Evolutionary conservation across 2,797 vertebrate species (phyloP), one percentile per base, ranked within the genome.

Genomic region (Emydoidea blandingii): DNA sequence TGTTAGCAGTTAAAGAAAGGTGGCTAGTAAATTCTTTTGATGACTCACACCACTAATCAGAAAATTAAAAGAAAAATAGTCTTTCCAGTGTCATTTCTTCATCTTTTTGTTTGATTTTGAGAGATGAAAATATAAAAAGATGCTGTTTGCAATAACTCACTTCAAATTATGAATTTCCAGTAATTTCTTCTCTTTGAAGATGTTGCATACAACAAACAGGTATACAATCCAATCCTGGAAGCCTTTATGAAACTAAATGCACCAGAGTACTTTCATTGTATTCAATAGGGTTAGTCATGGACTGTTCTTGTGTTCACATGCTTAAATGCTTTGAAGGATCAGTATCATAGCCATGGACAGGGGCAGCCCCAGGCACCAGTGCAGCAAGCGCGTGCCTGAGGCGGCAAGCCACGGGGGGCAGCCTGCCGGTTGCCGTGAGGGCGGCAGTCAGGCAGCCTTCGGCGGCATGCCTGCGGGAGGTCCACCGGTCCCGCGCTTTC

Each of bases 271-370:
- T 47, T 86, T 85, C 59, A 76, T 56, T 92, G 83, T 94, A 79
- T 94, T 93, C 62, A 90, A 5, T 81, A 50, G 88, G 95, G 92
- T 94, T 93, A 94, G 91, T 91, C 41, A 87, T 92, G 34, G 34
- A 85, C 91, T 95, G 86, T 90, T 95, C 92, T 87, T 94, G 79
- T 89, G 91, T 95, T 97, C 93, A 87, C 92, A 83, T 76, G 44
- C 92, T 95, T 91, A 94, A 90, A 94, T 50, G 82, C 91, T 96
- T 95, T 85, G 83, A 86, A 80, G 87, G 91, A 87, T 94, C 90
- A n/a, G 62, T 89, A 90, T 89, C 94, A 93, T 96, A 96, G 96
- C 94, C 95, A 96, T 96, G 96, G 94, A 44, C 44, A 44, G 44
- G 44, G 44, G 44, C 8, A 6, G 44, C 44, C 7, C 44, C 44